These are phyloP conservation scores for Cyclina sinensis DNA, from an alignment of 1,140 invertebrate species.

Conservation along the genomic window DNA sequence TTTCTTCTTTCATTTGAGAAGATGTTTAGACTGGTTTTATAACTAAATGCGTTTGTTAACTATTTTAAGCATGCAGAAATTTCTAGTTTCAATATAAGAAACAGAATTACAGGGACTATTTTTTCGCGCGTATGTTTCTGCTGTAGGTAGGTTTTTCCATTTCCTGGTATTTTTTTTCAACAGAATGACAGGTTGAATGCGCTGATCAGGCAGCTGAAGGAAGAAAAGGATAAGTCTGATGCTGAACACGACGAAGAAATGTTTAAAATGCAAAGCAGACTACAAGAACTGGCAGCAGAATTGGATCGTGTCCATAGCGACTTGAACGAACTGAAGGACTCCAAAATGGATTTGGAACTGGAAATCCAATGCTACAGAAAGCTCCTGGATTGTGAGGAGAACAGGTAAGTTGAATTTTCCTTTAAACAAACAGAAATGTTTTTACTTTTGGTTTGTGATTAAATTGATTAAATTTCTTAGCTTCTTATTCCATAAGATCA, in stretches of 20 bases:
- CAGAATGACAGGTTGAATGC: slow-evolving; percentile 68
- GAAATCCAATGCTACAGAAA: slow-evolving; percentile 86
- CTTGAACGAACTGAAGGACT: slow-evolving; percentile 86
- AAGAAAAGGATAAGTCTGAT: slow-evolving; percentile 16
- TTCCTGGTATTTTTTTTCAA: not conserved
- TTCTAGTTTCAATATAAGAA: not conserved
- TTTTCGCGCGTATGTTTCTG: not conserved
- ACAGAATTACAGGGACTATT: too few relatives aligned
- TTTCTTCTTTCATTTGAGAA: too few relatives aligned
- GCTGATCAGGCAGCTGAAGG: slow-evolving; percentile 76
- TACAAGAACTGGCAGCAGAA: slow-evolving; percentile 84
- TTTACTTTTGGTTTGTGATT: not conserved
- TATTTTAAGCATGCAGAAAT: not conserved
- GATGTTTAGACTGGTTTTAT: not conserved
- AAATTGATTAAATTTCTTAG: not conserved
- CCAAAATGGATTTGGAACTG: slow-evolving; percentile 86
- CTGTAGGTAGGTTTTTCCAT: not conserved
- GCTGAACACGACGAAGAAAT: slow-evolving; percentile 30
- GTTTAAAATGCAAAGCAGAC: slow-evolving; percentile 74
- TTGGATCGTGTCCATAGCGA: slow-evolving; percentile 86
- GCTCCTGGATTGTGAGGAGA: slow-evolving; percentile 85
- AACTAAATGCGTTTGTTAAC: not conserved
- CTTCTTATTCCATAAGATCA: not conserved
- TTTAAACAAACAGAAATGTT: too few relatives aligned
- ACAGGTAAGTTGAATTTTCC: slow-evolving; percentile 77